Evolutionary conservation across 2,888 invertebrate genomes (phyloP), one percentile per base, ranked within the genome.

Genomic region (Ecdyonurus torrentis): DNA sequence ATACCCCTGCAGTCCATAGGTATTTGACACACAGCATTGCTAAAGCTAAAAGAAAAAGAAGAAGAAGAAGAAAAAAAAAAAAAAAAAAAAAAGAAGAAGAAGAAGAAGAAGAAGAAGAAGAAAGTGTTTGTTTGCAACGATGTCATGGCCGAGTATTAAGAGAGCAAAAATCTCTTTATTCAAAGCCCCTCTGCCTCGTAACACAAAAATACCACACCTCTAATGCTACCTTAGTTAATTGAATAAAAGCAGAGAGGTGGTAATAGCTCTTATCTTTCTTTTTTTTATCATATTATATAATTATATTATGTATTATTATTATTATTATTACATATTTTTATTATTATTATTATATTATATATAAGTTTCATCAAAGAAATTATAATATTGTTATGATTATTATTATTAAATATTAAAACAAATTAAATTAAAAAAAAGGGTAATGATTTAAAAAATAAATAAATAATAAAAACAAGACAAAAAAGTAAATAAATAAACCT

Each of bases 341-440:
- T 37, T 37, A 37, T 15, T 10, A 10, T 37, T 10, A 37, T 37
- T 37, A 10, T 22, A 59, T 23, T 22, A 23, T 19, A 19, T 23
- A 23, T 59, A 59, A 22, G 22, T 23, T 23, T 23, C 24, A 24
- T 59, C 23, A 23, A 37, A 37, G 37, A 37, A 37, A 37, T 10
- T 37, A 37, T 37, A n/a, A n/a, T n/a, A 63, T 60, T 59, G 63
- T 63, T 63, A 63, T 63, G 15, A 37, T 63, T 63, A 59, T 63
- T 60, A 60, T 63, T 53, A 63, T 59, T 60, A 60, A 53, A 50
- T 52, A 60, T 60, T 52, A 52, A 60, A 25, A 63, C 55, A 59
- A 60, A 63, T 63, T 63, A 59, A 59, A 59, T 52, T n/a, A n/a
- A 37, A 10, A 37, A 37, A 37, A 37, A 37, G 37, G 37, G 37